Conservation (phyloP, 2,113 vertebrate genomes). For the Odocoileus virginianus region DNA sequence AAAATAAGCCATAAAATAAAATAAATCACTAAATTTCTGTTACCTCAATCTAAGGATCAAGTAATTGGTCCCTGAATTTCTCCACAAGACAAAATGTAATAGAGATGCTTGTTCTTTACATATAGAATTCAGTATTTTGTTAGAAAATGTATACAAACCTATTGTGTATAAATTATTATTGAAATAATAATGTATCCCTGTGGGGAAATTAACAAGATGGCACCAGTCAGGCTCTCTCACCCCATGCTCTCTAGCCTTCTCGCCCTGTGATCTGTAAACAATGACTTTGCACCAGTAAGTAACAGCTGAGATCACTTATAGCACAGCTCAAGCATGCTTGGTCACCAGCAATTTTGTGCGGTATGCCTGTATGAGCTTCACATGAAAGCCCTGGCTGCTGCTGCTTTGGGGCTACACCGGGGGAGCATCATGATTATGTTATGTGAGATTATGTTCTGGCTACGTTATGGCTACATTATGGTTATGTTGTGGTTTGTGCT, state of each 20-base stretch:
- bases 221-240: not conserved
- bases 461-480: not conserved
- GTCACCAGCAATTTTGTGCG: not conserved
- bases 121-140: constrained; percentile 19
- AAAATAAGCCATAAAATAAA: constrained; percentile 1
- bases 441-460: not conserved
- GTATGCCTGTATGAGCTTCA: not conserved
- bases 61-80: not conserved
- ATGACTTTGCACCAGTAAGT: not conserved
- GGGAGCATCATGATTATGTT: not conserved
- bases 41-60: not conserved
- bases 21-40: not conserved
- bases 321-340: not conserved
- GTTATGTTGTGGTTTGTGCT: not conserved
- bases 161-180: not conserved
- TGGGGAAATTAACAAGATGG: not conserved
- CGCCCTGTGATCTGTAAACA: not conserved
- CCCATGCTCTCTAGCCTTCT: not conserved
- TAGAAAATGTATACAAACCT: not conserved
- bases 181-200: not conserved
- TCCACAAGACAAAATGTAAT: not conserved
- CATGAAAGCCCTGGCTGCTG: not conserved
- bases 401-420: not conserved
- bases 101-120: not conserved
- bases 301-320: not conserved